Percentiles rank a stretch among this genome's conserved stretches.
Evolutionary conservation across 2,888 invertebrate genomes (phyloP).

Genomic region (Brenthis hecate): DNA sequence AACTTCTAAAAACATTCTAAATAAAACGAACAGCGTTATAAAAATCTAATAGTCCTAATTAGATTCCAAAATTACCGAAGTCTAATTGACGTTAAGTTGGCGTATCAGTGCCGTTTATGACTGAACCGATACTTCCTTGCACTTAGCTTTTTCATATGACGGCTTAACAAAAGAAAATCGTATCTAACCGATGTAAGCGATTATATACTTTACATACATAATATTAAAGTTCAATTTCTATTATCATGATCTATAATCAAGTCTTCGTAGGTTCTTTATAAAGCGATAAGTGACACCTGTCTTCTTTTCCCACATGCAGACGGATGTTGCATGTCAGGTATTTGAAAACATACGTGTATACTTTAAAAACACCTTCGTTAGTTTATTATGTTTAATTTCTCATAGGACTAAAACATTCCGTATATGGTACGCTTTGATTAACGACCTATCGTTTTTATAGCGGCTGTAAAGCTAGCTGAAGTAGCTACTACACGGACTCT

Average conservation of each 20-base stretch:
- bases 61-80: constrained; percentile 30
- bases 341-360: constrained; percentile 65
- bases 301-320: constrained; percentile 72
- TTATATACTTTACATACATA: not conserved
- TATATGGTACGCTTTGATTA: constrained; percentile 25
- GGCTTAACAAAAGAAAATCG: constrained; percentile 25
- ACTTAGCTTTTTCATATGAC: constrained; percentile 61
- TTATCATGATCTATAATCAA: constrained; percentile 46
- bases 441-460: constrained; percentile 22
- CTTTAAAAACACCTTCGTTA: constrained; percentile 55
- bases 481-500: constrained; percentile 4
- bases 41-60: constrained; percentile 21
- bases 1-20: not conserved
- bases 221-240: constrained; percentile 36
- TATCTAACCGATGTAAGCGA: constrained; percentile 27
- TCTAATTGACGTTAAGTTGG: constrained; percentile 42
- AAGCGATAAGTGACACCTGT: constrained; percentile 75
- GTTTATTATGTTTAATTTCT: constrained; percentile 42
- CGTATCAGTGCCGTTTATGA: constrained; percentile 63
- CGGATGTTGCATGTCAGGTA: constrained; percentile 73
- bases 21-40: not conserved
- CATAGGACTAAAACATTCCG: constrained; percentile 16
- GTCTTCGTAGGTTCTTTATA: constrained; percentile 50
- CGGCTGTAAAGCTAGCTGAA: constrained; percentile 2
- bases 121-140: constrained; percentile 63